Base-by-base conservation (phyloP, 1,140 invertebrate species). In the Cydia splendana region DNA sequence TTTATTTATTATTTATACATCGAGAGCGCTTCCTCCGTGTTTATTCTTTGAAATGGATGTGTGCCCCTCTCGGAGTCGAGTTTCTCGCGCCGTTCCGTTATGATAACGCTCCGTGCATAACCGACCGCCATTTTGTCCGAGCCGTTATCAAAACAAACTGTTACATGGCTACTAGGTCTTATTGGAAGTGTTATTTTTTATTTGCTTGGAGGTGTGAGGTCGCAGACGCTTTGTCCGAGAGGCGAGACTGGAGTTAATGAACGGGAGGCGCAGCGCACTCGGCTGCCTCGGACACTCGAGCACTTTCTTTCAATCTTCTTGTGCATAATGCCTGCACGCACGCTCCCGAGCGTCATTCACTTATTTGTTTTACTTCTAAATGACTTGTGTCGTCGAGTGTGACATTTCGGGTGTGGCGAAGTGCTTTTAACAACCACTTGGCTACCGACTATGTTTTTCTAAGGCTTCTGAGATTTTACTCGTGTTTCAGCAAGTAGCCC, bases 1-100 rank as follows among this genome's bases (percentile, higher is more conserved):
- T 85, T 84, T 86, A 88, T 91, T 88, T 88, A 91, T 90, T 89
- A 91, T 91, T 90, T 91, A 91, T 91, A 88, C 89, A 91, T 89
- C 85, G 85, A 84, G 85, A 87, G 87, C 82, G 81, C 84, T 88
- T 87, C 87, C 87, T 85, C 81, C 81, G 74, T 91, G 88, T 91
- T 91, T 90, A 86, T 85, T 87, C 87, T 88, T 86, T 86, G 88
- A 85, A 88, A 90, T 90, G 87, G 89, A 90, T 88, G 88, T 87
- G 86, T 84, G 83, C 85, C 83, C 82, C 82, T 80, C 84, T 79
- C 81, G 74, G 75, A 74, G 78, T 65, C 74, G 75, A 62, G 80
- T 69, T 76, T 78, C 79, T 80, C 80, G 77, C 78, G 76, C 77
- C 80, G 82, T 86, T 87, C 85, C 85, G 85, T 85, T 85, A 87